These are phyloP conservation scores for Halictus quadricinctus DNA, from an alignment of 2,888 invertebrate genomes.

Conservation along the genomic window DNA sequence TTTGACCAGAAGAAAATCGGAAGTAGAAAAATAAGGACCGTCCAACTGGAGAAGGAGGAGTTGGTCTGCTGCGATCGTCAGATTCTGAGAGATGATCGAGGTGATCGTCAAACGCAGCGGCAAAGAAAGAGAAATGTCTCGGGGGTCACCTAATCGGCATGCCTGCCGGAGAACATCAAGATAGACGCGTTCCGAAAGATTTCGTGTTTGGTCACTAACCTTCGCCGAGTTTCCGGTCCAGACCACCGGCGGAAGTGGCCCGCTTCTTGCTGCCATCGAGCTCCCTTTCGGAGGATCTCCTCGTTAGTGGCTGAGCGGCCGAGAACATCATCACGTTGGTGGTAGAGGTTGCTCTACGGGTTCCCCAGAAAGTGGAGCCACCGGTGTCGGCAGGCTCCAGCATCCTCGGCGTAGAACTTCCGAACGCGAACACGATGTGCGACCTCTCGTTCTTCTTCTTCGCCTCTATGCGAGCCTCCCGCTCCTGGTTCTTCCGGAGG, in stretches of 20 bases:
- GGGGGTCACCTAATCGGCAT: not conserved
- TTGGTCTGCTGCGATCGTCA: not conserved
- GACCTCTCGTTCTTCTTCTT: constrained; percentile 91
- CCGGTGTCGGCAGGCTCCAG: constrained; percentile 92
- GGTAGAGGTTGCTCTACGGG: constrained; percentile 94
- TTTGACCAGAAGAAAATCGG: too few relatives aligned
- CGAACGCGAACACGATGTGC: constrained; percentile 92
- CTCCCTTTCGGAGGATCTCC: constrained; percentile 93
- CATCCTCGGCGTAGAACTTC: constrained; percentile 94
- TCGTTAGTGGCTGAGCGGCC: constrained; percentile 89
- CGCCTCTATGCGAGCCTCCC: constrained; percentile 91
- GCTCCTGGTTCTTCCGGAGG: constrained; percentile 92
- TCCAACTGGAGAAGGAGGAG: too few relatives aligned
- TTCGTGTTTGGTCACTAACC: constrained; percentile 80
- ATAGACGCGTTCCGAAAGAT: not conserved
- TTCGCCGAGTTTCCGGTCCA: constrained; percentile 87
- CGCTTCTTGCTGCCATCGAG: constrained; percentile 90
- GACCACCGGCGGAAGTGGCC: constrained; percentile 88
- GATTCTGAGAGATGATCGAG: not conserved
- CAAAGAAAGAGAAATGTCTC: not conserved
- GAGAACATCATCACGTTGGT: constrained; percentile 91
- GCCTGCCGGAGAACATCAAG: not conserved
- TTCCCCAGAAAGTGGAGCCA: constrained; percentile 91
- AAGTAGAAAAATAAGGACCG: too few relatives aligned
- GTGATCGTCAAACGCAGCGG: not conserved